Percentiles rank a stretch among this genome's conserved stretches.
These are phyloP conservation scores for Anolis sagrei DNA, from an alignment of 2,113 vertebrate genomes.

Conservation along the genomic window DNA sequence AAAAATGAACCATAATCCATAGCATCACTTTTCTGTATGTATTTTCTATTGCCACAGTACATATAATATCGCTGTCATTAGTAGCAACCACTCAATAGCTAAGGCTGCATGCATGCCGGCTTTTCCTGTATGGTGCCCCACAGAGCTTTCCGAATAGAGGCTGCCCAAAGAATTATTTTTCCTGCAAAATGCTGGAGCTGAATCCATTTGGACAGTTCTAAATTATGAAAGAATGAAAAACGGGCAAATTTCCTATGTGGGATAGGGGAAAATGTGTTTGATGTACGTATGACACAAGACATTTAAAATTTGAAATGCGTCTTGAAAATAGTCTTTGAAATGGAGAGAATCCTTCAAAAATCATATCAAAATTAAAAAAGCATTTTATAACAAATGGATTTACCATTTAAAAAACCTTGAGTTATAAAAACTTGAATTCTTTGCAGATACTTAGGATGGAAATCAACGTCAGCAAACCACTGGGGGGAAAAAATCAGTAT, in stretches of 20 bases:
- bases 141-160: constrained; percentile 20
- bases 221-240: constrained; percentile 8
- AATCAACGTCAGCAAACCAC: background rate
- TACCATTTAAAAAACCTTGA: background rate
- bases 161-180: constrained; percentile 32
- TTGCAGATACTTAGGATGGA: background rate
- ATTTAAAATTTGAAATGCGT: constrained; percentile 29
- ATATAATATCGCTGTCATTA: constrained; percentile 3
- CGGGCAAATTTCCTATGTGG: constrained; percentile 8
- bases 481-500: background rate
- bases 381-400: background rate
- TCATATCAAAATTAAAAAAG: background rate
- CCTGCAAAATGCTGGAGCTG: constrained; percentile 32
- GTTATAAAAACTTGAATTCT: background rate
- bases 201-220: background rate
- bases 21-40: background rate
- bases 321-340: background rate
- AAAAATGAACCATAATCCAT: constrained; percentile 27
- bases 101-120: constrained; percentile 25
- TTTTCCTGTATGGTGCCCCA: constrained; percentile 19
- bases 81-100: constrained; percentile 21
- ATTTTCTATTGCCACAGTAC: constrained; percentile 13
- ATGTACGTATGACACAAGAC: background rate
- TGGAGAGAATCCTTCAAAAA: background rate
- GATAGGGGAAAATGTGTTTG: background rate